These are phyloP conservation scores for Hipposideros armiger DNA, from an alignment of 2,113 vertebrate species.

Conservation along the genomic window DNA sequence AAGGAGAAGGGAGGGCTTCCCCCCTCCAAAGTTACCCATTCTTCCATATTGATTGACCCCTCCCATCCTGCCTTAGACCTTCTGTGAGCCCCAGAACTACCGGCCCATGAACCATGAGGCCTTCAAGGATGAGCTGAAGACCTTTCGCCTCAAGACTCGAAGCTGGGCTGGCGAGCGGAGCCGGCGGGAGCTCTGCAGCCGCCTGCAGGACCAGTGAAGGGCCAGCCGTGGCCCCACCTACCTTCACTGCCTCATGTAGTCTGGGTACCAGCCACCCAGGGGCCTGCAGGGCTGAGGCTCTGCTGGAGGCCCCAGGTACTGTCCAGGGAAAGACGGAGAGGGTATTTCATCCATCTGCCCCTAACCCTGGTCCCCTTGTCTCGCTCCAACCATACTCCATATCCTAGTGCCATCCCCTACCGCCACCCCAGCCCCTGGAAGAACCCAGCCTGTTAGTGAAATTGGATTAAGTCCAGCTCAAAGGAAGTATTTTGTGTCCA, in stretches of 20 bases:
- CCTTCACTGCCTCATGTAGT: neutral
- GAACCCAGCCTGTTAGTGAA: neutral
- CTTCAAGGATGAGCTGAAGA: slow-evolving; percentile 93
- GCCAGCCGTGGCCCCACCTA: neutral
- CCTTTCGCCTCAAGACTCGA: slow-evolving; percentile 92
- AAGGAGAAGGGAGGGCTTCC: neutral
- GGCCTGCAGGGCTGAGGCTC: neutral
- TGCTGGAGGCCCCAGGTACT: slow-evolving; percentile 55
- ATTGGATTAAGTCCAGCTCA: slow-evolving; percentile 20
- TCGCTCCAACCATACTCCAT: neutral
- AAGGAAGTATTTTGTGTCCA: slow-evolving; percentile 50
- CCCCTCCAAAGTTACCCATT: no score
- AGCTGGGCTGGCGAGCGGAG: slow-evolving; percentile 95
- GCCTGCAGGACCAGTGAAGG: slow-evolving; percentile 91
- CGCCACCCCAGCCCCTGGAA: neutral
- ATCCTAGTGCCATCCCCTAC: neutral
- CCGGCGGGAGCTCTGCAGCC: slow-evolving; percentile 93
- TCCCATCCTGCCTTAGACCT: slow-evolving; percentile 80
- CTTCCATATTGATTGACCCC: neutral
- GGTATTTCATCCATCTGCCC: neutral
- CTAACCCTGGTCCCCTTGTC: neutral
- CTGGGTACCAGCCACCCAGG: neutral
- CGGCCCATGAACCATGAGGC: slow-evolving; percentile 94
- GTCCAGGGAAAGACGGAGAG: neutral
- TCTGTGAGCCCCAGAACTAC: slow-evolving; percentile 94